Evolutionary conservation across 2,797 vertebrate species (phyloP), one percentile per base, ranked within the genome.

Genomic region (Melanotaenia maccullochi): DNA sequence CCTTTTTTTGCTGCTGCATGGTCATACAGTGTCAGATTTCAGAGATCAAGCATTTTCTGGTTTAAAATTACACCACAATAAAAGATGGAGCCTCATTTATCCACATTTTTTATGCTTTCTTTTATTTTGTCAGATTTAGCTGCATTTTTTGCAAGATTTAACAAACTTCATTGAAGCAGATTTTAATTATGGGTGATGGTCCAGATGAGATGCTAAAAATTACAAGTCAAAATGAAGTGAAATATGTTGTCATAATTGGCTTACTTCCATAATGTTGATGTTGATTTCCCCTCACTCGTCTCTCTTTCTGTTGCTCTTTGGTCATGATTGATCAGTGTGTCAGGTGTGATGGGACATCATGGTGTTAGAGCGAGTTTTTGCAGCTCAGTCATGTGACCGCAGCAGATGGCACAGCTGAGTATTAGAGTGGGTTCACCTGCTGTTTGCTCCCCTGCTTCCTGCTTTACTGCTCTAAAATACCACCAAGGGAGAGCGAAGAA

Each of bases 261-360:
- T 64, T 22, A 9, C 42, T 63, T 78, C 71, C 56, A 56, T 54
- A 69, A 54, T 40, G 63, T 47, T 44, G 40, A 67, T 70, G 52
- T 44, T 49, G 49, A 25, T 71, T 79, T 65, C 65, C 65, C 32
- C 65, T 68, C 52, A 0, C 55, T 54, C 67, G 68, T 66, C 57
- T 74, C n/a, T 59, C 72, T 77, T 73, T 77, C 71, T 76, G 70
- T 74, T 80, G 81, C 83, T 91, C 75, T 85, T 89, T 89, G 82
- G 70, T 68, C 13, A 2, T 97, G 96, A 97, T 96, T 97, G 96
- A 98, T 97, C 94, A 95, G 96, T 95, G 95, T 95, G 94, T 97
- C 96, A 96, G 96, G 96, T 96, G 94, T 96, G 96, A 96, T 94
- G 93, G 93, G 95, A 94, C 95, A 94, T 93, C 94, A 95, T 94